Evolutionary conservation across 2,888 invertebrate genomes (phyloP).

Genomic region (Noctua janthe): DNA sequence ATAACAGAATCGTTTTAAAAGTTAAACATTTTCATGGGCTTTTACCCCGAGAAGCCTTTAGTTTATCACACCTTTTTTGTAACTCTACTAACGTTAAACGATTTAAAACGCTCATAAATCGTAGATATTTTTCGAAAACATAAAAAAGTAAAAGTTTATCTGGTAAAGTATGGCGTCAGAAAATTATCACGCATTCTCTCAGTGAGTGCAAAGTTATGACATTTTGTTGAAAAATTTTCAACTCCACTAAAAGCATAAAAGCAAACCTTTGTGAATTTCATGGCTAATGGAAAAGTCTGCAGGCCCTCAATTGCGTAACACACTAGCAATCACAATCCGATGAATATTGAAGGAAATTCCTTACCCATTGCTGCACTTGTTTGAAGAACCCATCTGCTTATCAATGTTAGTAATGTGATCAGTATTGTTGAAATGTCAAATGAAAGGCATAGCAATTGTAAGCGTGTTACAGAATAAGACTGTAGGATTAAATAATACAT

Average conservation of each 20-base stretch:
- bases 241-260: conserved; percentile 34
- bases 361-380: neutral
- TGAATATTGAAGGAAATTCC: neutral
- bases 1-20: neutral
- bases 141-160: neutral
- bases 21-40: neutral
- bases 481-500: conserved; percentile 19
- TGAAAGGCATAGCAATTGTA: neutral
- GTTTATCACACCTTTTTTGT: neutral
- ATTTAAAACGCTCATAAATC: conserved; percentile 19
- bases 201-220: conserved; percentile 1
- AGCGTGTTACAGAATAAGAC: neutral
- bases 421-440: neutral
- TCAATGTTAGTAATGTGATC: neutral
- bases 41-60: neutral
- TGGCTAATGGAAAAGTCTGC: conserved; percentile 38
- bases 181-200: conserved; percentile 23
- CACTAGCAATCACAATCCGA: neutral
- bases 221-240: conserved; percentile 25
- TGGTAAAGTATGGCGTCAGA: conserved; percentile 4
- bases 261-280: conserved; percentile 24
- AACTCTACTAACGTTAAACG: conserved; percentile 6
- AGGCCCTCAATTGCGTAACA: neutral
- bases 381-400: neutral
- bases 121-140: neutral